Conservation (phyloP, 92 coral and sea anemone species). For the Bergia sp. region DNA sequence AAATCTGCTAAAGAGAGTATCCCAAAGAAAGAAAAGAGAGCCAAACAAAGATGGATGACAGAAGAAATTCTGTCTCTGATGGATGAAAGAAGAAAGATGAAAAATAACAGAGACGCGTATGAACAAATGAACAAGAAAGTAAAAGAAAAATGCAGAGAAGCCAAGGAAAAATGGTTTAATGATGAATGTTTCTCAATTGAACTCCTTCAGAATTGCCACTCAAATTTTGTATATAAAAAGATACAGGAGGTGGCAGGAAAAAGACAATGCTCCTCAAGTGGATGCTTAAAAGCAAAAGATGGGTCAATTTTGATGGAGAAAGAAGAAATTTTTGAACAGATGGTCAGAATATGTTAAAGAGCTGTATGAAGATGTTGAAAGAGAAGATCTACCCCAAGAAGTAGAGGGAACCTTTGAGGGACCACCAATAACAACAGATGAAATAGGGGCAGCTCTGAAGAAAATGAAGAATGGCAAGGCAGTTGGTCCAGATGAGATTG, state of each 20-base stretch:
- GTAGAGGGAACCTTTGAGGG: background rate
- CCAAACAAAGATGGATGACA: conserved; percentile 1
- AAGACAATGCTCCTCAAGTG: background rate
- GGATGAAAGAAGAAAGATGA: background rate
- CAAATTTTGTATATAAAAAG: background rate
- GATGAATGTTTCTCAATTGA: background rate
- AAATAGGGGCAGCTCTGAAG: conserved; percentile 1
- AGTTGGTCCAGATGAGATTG: background rate
- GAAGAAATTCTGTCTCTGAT: conserved; percentile 3
- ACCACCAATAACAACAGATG: background rate
- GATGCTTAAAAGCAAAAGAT: background rate
- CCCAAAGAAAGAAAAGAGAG: background rate
- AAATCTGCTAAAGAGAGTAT: background rate
- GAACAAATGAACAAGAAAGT: background rate
- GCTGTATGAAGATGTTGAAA: background rate
- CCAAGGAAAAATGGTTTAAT: background rate
- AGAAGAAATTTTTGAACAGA: background rate
- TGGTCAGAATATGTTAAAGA: background rate
- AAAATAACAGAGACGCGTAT: background rate
- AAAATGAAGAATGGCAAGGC: conserved; percentile 6
- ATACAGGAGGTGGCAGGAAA: conserved; percentile 1
- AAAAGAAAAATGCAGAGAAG: background rate
- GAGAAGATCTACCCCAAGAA: background rate
- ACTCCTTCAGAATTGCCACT: conserved; percentile 2
- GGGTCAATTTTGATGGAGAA: background rate